phyloP scores from a whole-genome alignment of 2,888 invertebrate genomes.

The Mechanitis mazaeus region DNA sequence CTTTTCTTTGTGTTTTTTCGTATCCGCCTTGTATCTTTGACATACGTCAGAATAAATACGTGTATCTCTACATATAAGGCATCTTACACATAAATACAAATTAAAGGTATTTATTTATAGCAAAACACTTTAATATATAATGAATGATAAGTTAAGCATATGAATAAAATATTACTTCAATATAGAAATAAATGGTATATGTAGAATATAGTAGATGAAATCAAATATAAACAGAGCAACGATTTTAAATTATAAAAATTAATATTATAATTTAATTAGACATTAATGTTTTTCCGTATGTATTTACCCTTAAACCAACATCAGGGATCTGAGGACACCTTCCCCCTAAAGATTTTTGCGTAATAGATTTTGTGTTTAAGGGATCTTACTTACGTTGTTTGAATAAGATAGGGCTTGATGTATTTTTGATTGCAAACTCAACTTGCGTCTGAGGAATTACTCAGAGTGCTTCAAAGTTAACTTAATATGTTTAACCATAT shows the following conservation, averaged over 20 bases:
- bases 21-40: conserved; percentile 53
- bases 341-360: conserved; percentile 32
- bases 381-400: conserved; percentile 29
- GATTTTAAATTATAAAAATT: not conserved
- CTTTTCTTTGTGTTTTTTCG: conserved; percentile 54
- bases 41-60: conserved; percentile 46
- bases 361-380: conserved; percentile 33
- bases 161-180: too few relatives aligned
- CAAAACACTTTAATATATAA: too few relatives aligned
- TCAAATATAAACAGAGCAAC: not conserved
- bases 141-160: too few relatives aligned
- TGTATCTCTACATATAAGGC: too few relatives aligned
- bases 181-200: too few relatives aligned
- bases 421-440: conserved; percentile 24
- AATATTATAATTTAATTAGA: too few relatives aligned
- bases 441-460: conserved; percentile 4
- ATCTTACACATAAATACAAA: too few relatives aligned
- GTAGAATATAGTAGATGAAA: too few relatives aligned
- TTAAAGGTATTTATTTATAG: too few relatives aligned
- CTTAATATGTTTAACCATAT: conserved; percentile 2
- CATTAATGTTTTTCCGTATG: conserved; percentile 7
- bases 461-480: conserved; percentile 1
- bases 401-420: conserved; percentile 28
- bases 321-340: conserved; percentile 24
- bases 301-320: conserved; percentile 21